Base-by-base conservation (phyloP, 2,797 vertebrate genomes). In the Pyrocephalus nanus region DNA sequence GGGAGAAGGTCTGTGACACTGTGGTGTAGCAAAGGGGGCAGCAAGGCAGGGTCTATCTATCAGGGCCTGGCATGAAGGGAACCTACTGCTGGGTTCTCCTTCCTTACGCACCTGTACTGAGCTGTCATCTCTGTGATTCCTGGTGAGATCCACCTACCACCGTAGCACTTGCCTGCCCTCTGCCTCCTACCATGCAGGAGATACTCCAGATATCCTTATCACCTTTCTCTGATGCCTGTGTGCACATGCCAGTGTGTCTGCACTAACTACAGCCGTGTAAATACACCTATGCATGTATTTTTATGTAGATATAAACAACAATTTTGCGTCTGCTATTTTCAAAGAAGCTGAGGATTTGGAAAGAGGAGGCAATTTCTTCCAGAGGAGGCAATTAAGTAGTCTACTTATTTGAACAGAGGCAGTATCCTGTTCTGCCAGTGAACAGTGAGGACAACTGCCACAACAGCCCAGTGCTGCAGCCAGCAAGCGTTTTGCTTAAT, bases 361-460 rank as follows among this genome's bases (percentile, higher is more conserved):
- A 81, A 64, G 19, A 11, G n/a, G n/a, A n/a, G n/a, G 27, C 11
- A 42, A 65, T 74, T 70, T 57, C 21, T 64, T 42, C 87, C 90
- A 54, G 43, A 85, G 73, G 51, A 85, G 50, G 71, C 67, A 92
- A 79, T 87, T 86, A 83, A 60, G 38, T 42, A 51, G 40, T 40
- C 74, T 69, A 26, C 43, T 20, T 43, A 0, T 90, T 90, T 86
- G 32, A 66, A 72, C 40, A 58, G 67, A 30, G 50, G 18, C 16
- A 19, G 22, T 65, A 54, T 40, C 27, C 50, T 71, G 12, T 51
- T 47, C 43, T 92, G 69, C 57, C 34, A 38, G 71, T 1, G 6
- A 42, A 82, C 30, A 27, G 50, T 15, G 62, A 77, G 45, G 80
- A 42, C 3, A 1, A 40, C 29, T 38, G 81, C 72, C 38, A 27